Percentiles rank a stretch among this genome's conserved stretches.
Conservation (phyloP, 2,113 vertebrate species). For the Ifrita kowaldi region DNA sequence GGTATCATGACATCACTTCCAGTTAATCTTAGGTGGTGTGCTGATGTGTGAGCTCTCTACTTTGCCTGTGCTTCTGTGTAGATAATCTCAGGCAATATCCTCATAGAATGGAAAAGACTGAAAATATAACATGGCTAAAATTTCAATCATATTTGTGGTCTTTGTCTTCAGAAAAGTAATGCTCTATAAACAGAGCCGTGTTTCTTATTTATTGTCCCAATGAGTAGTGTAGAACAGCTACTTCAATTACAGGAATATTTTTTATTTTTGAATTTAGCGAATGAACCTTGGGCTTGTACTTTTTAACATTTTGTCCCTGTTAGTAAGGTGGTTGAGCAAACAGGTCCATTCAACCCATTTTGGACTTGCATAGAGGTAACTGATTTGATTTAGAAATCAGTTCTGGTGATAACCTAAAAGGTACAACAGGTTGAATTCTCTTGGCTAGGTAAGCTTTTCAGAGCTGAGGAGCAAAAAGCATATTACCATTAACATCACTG, state of each 20-base stretch:
- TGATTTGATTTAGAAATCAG: neutral
- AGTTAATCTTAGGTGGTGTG: neutral
- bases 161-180: neutral
- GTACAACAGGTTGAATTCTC: neutral
- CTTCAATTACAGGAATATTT: neutral
- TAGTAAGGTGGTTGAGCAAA: neutral
- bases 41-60: neutral
- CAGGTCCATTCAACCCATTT: neutral
- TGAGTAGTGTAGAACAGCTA: neutral
- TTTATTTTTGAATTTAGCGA: neutral
- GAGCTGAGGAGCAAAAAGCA: neutral
- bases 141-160: neutral
- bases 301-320: neutral
- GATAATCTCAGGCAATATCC: neutral
- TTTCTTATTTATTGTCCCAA: neutral
- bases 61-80: neutral
- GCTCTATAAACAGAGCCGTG: neutral
- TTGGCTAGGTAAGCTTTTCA: neutral
- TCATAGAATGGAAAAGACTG: neutral
- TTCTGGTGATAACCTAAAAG: neutral
- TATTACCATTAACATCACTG: neutral
- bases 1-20: neutral
- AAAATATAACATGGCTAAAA: neutral
- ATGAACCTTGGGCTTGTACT: neutral
- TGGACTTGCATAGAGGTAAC: neutral